Evolutionary conservation across 2,797 vertebrate species (phyloP).

Genomic region (Pristis pectinata): DNA sequence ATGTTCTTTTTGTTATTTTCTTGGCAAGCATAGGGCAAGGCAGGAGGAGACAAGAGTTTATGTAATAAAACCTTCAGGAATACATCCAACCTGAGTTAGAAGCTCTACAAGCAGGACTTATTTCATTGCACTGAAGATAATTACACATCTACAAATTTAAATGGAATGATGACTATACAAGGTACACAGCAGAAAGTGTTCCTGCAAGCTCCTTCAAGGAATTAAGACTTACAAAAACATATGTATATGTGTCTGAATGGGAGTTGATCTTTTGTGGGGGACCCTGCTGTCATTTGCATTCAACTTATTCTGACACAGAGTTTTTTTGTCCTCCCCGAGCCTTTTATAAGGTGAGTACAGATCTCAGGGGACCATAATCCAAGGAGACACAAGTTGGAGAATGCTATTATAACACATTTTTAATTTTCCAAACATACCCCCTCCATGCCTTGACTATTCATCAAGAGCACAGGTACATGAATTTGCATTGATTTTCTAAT

Average conservation of each 20-base stretch:
- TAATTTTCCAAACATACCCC: not conserved
- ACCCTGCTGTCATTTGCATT: not conserved
- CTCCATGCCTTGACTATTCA: not conserved
- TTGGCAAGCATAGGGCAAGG: not conserved
- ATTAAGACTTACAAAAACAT: conserved; percentile 9
- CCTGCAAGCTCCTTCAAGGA: not conserved
- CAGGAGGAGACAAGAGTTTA: not conserved
- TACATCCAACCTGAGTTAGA: not conserved
- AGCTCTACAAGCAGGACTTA: not conserved
- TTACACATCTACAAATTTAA: not conserved
- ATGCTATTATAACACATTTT: not conserved
- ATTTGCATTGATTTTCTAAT: not conserved
- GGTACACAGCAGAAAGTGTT: not conserved
- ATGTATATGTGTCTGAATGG: not conserved
- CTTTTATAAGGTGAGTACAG: not conserved
- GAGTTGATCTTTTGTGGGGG: not conserved
- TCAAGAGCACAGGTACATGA: not conserved
- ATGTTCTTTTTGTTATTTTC: not conserved
- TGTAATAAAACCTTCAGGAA: not conserved
- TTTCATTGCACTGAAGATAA: not conserved
- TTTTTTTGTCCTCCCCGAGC: not conserved
- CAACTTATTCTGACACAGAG: not conserved
- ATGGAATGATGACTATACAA: not conserved
- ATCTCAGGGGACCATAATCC: not conserved
- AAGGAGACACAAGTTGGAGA: not conserved